These are phyloP conservation scores for Stenolophus ochropezus DNA, from an alignment of 2,888 invertebrate genomes.

Conservation along the genomic window DNA sequence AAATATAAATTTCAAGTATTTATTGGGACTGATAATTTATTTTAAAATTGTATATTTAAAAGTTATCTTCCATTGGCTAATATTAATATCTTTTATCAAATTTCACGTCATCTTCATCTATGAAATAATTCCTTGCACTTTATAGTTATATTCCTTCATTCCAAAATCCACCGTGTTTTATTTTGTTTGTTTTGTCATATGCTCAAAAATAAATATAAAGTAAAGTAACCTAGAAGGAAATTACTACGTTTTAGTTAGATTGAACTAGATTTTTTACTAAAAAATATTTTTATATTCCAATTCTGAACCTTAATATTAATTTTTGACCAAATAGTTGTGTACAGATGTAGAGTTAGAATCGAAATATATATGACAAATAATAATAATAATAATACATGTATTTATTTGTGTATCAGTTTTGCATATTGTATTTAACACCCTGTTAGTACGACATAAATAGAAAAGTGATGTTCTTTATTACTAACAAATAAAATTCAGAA, in stretches of 20 bases:
- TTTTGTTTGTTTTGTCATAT: background rate
- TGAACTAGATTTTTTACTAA: background rate
- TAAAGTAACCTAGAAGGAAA: background rate
- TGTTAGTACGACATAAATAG: background rate
- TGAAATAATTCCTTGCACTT: no score
- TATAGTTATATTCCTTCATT: no score
- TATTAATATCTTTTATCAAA: no score
- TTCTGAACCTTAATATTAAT: background rate
- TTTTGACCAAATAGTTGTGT: constrained; percentile 32
- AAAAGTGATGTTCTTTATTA: background rate
- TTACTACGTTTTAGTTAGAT: background rate
- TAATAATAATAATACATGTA: background rate
- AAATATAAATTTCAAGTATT: no score
- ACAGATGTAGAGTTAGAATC: background rate
- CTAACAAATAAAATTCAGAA: background rate
- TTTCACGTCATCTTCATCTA: no score
- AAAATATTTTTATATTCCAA: background rate
- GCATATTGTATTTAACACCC: background rate
- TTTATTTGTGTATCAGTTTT: constrained; percentile 50
- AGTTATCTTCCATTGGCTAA: no score
- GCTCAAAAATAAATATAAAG: background rate
- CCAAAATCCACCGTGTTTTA: no score
- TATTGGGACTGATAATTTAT: no score
- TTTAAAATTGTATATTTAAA: no score
- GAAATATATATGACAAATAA: background rate